These are phyloP conservation scores for Agelastica alni DNA, from an alignment of 2,888 invertebrate species.

Conservation along the genomic window DNA sequence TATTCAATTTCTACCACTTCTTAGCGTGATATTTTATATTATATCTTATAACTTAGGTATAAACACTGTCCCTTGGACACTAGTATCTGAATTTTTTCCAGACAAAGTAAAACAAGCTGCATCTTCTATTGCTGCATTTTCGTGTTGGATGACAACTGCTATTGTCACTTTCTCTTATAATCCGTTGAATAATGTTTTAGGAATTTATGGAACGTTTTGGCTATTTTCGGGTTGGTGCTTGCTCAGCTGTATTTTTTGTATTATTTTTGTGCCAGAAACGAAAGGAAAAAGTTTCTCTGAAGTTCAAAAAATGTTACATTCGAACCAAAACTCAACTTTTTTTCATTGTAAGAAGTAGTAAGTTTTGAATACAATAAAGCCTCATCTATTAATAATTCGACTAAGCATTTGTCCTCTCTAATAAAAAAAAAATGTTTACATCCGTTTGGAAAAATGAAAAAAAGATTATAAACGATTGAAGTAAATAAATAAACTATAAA, in stretches of 20 bases:
- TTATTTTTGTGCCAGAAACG: slow-evolving; percentile 40
- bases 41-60: slow-evolving; percentile 73
- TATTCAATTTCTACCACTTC: slow-evolving; percentile 70
- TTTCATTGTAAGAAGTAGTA: no score
- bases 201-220: slow-evolving; percentile 71
- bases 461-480: no score
- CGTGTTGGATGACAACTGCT: slow-evolving; percentile 75
- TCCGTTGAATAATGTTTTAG: slow-evolving; percentile 61
- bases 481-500: no score
- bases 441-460: no score
- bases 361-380: no score
- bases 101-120: slow-evolving; percentile 74
- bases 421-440: no score
- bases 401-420: no score
- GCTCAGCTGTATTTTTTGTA: slow-evolving; percentile 70
- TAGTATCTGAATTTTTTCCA: slow-evolving; percentile 81
- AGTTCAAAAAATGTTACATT: slow-evolving; percentile 36
- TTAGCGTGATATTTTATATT: slow-evolving; percentile 71
- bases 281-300: slow-evolving; percentile 42
- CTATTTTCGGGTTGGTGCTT: slow-evolving; percentile 67
- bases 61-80: slow-evolving; percentile 79
- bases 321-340: no score
- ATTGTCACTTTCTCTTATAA: slow-evolving; percentile 72
- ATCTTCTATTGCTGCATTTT: slow-evolving; percentile 73
- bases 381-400: no score